Evolutionary conservation across 2,888 invertebrate species (phyloP).

Genomic region (Vandiemenella viatica): DNA sequence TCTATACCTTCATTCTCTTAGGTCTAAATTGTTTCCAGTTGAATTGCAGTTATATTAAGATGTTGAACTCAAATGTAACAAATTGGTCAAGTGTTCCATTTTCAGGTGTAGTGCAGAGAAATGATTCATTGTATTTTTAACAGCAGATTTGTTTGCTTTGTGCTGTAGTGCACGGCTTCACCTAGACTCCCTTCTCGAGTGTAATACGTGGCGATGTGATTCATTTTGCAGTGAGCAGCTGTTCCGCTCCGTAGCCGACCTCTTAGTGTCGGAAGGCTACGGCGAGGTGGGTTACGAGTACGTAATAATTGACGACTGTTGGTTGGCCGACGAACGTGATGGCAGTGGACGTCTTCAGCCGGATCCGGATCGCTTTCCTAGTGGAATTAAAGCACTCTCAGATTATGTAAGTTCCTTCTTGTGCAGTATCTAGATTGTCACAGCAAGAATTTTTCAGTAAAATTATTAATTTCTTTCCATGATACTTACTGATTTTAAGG

Average conservation of each 20-base stretch:
- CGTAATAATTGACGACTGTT: conserved; percentile 61
- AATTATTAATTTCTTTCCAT: background rate
- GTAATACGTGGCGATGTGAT: too few relatives aligned
- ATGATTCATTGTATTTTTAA: too few relatives aligned
- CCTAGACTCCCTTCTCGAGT: too few relatives aligned
- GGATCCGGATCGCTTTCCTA: conserved; percentile 52
- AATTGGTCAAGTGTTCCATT: too few relatives aligned
- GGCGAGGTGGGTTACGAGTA: conserved; percentile 55
- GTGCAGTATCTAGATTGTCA: background rate
- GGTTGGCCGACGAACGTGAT: conserved; percentile 49
- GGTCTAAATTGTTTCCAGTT: too few relatives aligned
- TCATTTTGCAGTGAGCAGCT: conserved; percentile 39
- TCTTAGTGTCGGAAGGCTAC: conserved; percentile 50
- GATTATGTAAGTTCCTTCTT: conserved; percentile 45
- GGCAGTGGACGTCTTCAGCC: conserved; percentile 40
- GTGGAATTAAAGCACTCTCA: conserved; percentile 51
- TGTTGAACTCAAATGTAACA: too few relatives aligned
- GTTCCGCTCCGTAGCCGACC: conserved; percentile 43
- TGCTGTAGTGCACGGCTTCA: too few relatives aligned
- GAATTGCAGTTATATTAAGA: too few relatives aligned
- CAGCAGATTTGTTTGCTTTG: too few relatives aligned
- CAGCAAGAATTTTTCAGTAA: background rate
- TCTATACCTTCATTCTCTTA: too few relatives aligned
- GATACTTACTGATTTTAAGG: conserved; percentile 37
- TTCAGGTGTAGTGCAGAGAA: too few relatives aligned